Percentiles rank a stretch among this genome's conserved stretches.
Evolutionary conservation across 1,140 invertebrate species (phyloP).

Genomic region (Triops cancriformis): DNA sequence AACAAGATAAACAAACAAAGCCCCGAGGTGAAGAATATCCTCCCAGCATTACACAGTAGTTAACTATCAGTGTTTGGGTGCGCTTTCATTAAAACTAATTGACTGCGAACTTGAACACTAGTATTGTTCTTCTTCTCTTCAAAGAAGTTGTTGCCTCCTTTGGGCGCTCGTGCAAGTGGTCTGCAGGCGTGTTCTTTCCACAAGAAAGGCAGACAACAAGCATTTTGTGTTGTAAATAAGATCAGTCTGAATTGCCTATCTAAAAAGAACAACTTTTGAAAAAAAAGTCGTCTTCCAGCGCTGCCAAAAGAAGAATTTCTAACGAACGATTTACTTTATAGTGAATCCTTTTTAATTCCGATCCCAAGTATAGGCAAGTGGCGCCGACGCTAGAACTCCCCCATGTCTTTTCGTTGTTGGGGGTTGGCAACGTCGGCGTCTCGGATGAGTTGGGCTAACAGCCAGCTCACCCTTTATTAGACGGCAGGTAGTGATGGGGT

Average conservation of each 20-base stretch:
- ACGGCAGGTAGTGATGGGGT: constrained; percentile 4
- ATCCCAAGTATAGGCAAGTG: background rate
- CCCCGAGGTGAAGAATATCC: background rate
- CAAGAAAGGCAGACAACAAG: background rate
- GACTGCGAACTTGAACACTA: background rate
- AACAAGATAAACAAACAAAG: background rate
- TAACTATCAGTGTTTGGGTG: background rate
- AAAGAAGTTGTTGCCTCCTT: background rate
- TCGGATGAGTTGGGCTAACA: constrained; percentile 9
- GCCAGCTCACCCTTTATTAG: constrained; percentile 12
- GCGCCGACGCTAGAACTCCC: background rate
- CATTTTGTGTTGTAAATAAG: background rate
- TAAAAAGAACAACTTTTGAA: too few species aligned
- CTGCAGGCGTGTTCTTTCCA: background rate
- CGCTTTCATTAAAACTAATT: background rate
- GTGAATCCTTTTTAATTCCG: background rate
- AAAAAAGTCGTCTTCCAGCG: background rate
- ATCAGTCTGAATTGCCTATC: too few species aligned
- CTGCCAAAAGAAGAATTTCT: background rate
- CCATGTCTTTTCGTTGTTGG: background rate
- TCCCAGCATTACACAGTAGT: background rate
- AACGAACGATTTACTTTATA: background rate
- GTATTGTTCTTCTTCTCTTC: background rate
- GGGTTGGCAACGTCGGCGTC: background rate
- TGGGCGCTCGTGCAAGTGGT: background rate